phyloP scores from a whole-genome alignment of 2,888 invertebrate genomes.

The Periphyllus acericola region DNA sequence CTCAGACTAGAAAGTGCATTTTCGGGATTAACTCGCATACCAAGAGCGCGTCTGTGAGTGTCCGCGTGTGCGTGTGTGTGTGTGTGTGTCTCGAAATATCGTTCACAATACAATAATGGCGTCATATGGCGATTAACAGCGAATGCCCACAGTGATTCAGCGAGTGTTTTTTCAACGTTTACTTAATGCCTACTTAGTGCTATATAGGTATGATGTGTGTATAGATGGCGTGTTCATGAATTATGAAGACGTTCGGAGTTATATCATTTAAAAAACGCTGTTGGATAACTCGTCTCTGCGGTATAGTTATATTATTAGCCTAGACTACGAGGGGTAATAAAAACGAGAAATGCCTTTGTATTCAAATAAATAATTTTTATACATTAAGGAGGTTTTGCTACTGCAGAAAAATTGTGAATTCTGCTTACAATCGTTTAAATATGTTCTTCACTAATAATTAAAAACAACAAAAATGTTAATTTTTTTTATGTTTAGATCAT shows the following conservation, averaged over 20 bases:
- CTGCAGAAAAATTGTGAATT: no score
- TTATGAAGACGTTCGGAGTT: constrained; percentile 3
- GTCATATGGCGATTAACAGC: constrained; percentile 10
- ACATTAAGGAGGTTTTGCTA: background rate
- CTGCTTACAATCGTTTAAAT: no score
- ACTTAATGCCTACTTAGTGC: constrained; percentile 24
- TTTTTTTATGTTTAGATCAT: no score
- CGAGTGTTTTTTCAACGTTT: constrained; percentile 18
- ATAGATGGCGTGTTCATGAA: background rate
- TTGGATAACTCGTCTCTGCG: constrained; percentile 5
- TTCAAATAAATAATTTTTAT: background rate
- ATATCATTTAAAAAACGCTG: constrained; percentile 19
- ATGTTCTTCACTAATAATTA: no score
- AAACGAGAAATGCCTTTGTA: background rate
- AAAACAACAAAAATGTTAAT: no score
- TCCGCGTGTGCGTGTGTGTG: background rate
- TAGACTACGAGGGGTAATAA: background rate
- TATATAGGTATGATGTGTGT: background rate
- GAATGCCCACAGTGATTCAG: constrained; percentile 1
- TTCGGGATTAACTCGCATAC: constrained; percentile 53
- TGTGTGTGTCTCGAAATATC: constrained; percentile 36
- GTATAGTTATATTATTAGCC: background rate
- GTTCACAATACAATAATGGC: constrained; percentile 34
- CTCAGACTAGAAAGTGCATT: constrained; percentile 57
- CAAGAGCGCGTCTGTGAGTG: background rate